Evolutionary conservation across 2,113 vertebrate genomes (phyloP).

Genomic region (Aythya baeri): DNA sequence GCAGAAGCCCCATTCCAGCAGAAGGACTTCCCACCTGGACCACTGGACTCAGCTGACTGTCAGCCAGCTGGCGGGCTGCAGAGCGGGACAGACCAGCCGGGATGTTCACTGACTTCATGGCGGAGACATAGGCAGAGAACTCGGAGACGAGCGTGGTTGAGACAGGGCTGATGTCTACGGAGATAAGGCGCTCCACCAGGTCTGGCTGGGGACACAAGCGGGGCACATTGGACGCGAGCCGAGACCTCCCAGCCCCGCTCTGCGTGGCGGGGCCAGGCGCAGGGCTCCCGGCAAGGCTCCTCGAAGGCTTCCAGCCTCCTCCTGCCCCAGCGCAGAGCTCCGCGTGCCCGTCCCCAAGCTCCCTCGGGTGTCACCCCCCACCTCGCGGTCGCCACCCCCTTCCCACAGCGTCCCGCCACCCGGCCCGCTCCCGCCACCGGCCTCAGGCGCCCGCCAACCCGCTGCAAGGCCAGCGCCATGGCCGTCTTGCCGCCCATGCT

Average conservation of each 20-base stretch:
- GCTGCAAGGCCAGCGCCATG: conserved; percentile 87
- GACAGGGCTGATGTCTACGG: conserved; percentile 88
- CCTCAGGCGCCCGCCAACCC: conserved; percentile 71
- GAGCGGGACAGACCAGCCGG: conserved; percentile 83
- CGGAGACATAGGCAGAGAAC: conserved; percentile 83
- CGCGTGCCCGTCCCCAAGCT: not conserved
- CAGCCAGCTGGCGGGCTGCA: conserved; percentile 85
- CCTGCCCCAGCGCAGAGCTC: not conserved
- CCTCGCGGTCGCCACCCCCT: not conserved
- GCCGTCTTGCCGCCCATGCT: conserved; percentile 99
- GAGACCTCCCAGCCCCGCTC: not conserved
- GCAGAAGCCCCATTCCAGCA: not conserved
- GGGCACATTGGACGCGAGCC: not conserved
- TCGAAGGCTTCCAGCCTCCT: not conserved
- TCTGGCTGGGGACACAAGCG: conserved; percentile 79
- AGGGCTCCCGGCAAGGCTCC: not conserved
- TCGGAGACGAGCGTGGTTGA: conserved; percentile 54
- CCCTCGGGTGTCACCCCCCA: no score
- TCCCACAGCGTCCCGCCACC: not conserved
- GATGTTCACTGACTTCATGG: conserved; percentile 86
- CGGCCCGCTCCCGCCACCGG: fast-evolving
- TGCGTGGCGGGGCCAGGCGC: fast-evolving
- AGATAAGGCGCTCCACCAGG: conserved; percentile 89
- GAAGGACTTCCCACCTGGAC: conserved; percentile 80
- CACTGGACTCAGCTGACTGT: conserved; percentile 81